These are phyloP conservation scores for Aphaenogaster floridana DNA, from an alignment of 1,140 invertebrate genomes.

Conservation along the genomic window DNA sequence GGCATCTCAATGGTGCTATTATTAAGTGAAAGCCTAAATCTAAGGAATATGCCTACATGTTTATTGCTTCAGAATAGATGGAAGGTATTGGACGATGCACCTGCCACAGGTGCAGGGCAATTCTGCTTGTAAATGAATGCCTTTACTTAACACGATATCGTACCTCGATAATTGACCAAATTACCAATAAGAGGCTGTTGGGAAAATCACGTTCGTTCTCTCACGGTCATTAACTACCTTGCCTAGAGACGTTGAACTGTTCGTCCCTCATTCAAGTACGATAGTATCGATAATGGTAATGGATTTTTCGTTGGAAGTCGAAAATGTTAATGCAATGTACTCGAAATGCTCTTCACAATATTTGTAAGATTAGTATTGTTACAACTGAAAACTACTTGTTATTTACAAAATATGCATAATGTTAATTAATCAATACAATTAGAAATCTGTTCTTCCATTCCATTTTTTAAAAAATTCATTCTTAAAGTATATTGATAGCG, in stretches of 20 bases:
- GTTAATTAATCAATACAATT: neutral
- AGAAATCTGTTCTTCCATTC: neutral
- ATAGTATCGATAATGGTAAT: slow-evolving; percentile 80
- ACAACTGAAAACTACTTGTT: neutral
- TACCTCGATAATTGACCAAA: slow-evolving; percentile 73
- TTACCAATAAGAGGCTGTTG: slow-evolving; percentile 71
- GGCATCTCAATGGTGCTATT: neutral
- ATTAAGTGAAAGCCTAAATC: slow-evolving; percentile 33
- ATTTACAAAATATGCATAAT: neutral
- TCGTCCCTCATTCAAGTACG: slow-evolving; percentile 36
- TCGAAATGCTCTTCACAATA: slow-evolving; percentile 34
- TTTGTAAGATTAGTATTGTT: neutral
- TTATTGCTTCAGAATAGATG: slow-evolving; percentile 61
- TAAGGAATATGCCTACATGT: slow-evolving; percentile 29
- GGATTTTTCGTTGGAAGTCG: slow-evolving; percentile 76
- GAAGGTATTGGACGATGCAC: slow-evolving; percentile 38
- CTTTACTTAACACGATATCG: slow-evolving; percentile 74
- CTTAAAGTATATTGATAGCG: neutral
- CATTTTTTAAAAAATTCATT: neutral
- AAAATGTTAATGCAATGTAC: slow-evolving; percentile 22
- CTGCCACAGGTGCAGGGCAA: slow-evolving; percentile 37
- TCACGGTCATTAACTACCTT: slow-evolving; percentile 3
- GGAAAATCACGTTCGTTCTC: slow-evolving; percentile 60
- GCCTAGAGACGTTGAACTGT: slow-evolving; percentile 43
- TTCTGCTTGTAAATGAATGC: slow-evolving; percentile 57